A percentile compares a stretch with the other conserved stretches of the same genome.
phyloP scores from a whole-genome alignment of 2,888 invertebrate genomes.

The Meganola albula region DNA sequence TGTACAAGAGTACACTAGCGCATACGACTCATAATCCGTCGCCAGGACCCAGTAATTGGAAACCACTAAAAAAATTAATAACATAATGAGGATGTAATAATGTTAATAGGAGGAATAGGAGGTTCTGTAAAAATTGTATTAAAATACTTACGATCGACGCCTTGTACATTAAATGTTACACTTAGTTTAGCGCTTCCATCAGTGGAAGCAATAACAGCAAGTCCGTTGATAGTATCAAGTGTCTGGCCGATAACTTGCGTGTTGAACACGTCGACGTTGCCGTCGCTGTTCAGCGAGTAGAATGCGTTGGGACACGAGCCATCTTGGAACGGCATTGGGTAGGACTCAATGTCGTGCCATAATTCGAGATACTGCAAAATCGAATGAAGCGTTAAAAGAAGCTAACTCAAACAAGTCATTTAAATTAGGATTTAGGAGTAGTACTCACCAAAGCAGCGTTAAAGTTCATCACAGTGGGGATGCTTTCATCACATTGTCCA shows the following conservation, averaged over 20 bases:
- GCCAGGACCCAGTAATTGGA: slow-evolving; percentile 8
- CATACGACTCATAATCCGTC: slow-evolving; percentile 13
- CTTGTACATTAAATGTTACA: slow-evolving; percentile 78
- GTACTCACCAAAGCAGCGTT: slow-evolving; percentile 9
- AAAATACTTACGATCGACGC: slow-evolving; percentile 32
- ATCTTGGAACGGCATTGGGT: slow-evolving; percentile 41
- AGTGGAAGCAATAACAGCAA: slow-evolving; percentile 35
- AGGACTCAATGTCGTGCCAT: slow-evolving; percentile 49
- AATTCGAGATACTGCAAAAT: slow-evolving; percentile 41
- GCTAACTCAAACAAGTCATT: neutral
- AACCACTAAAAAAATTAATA: slow-evolving; percentile 11
- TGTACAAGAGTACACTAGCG: slow-evolving; percentile 14
- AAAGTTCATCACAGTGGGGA: slow-evolving; percentile 14
- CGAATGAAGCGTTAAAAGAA: too few relatives aligned
- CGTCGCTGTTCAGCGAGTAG: slow-evolving; percentile 31
- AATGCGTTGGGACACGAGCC: slow-evolving; percentile 48
- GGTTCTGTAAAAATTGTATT: too few relatives aligned
- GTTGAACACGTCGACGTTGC: slow-evolving; percentile 31
- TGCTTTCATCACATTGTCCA: slow-evolving; percentile 26
- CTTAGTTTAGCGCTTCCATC: slow-evolving; percentile 79
- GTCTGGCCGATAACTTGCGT: slow-evolving; percentile 44
- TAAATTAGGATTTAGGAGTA: neutral
- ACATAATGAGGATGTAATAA: too few relatives aligned
- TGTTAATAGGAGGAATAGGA: too few relatives aligned
- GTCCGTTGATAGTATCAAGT: slow-evolving; percentile 40